Evolutionary conservation across 2,888 invertebrate genomes (phyloP).

Genomic region (Diplolepis rosae): DNA sequence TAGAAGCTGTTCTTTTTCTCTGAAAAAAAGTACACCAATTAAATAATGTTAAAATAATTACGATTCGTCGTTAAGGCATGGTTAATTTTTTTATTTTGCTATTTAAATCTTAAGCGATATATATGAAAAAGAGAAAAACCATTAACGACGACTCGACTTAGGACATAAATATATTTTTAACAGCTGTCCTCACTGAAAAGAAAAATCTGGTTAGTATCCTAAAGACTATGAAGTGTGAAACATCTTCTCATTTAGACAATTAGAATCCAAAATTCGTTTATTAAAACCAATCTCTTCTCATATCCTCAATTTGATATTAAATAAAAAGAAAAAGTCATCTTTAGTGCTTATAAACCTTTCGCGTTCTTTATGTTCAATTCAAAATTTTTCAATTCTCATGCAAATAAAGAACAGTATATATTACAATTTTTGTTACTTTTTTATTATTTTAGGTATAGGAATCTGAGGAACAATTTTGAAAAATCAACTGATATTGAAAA

Average conservation of each 20-base stretch:
- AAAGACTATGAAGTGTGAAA: slow-evolving; percentile 18
- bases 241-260: slow-evolving; percentile 15
- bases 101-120: neutral
- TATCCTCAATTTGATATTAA: slow-evolving; percentile 24
- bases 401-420: too few species aligned
- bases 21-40: slow-evolving; percentile 60
- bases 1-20: slow-evolving; percentile 11
- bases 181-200: slow-evolving; percentile 66
- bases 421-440: too few species aligned
- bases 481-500: too few species aligned
- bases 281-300: slow-evolving; percentile 9
- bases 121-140: neutral
- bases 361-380: neutral
- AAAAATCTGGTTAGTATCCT: slow-evolving; percentile 55
- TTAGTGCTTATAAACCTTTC: neutral
- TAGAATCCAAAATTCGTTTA: slow-evolving; percentile 25
- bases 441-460: too few species aligned
- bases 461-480: too few species aligned
- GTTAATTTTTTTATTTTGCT: neutral
- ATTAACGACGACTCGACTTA: slow-evolving; percentile 59
- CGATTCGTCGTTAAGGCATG: slow-evolving; percentile 55
- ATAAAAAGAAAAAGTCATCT: slow-evolving; percentile 17
- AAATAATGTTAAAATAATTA: slow-evolving; percentile 64
- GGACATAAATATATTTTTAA: slow-evolving; percentile 55
- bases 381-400: neutral